Conservation (phyloP, 2,888 invertebrate species). For the Bombyx huttoni region DNA sequence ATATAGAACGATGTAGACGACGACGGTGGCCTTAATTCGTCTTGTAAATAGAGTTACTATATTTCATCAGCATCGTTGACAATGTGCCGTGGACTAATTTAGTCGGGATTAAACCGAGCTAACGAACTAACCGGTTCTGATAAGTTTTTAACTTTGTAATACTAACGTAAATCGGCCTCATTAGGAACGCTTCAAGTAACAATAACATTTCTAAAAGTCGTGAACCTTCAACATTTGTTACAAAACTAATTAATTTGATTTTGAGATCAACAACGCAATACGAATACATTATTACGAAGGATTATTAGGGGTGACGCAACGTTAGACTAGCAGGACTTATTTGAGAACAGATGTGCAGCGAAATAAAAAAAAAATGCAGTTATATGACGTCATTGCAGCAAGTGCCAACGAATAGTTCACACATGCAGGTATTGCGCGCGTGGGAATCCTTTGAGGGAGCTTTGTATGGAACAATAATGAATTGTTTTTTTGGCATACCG, state of each 20-base stretch:
- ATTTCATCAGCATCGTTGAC: constrained; percentile 20
- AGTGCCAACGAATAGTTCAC: constrained; percentile 26
- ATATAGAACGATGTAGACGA: constrained; percentile 9
- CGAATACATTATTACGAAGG: neutral
- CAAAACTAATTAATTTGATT: neutral
- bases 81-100: constrained; percentile 29
- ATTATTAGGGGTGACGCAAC: constrained; percentile 15
- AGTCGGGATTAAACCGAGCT: constrained; percentile 45
- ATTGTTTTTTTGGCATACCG: neutral
- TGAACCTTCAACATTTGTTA: neutral
- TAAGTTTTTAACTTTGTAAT: constrained; percentile 22
- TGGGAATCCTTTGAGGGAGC: constrained; percentile 27
- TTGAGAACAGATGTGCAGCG: constrained; percentile 23
- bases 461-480: constrained; percentile 4
- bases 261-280: neutral
- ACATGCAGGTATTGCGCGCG: constrained; percentile 40
- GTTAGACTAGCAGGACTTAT: neutral
- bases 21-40: constrained; percentile 25
- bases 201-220: neutral
- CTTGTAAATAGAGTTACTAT: constrained; percentile 28
- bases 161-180: neutral
- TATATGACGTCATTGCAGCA: constrained; percentile 25
- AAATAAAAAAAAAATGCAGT: constrained; percentile 35
- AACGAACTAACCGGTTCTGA: constrained; percentile 24
- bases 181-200: neutral